These are phyloP conservation scores for Alitta virens DNA, from an alignment of 2,888 invertebrate genomes.

Conservation along the genomic window DNA sequence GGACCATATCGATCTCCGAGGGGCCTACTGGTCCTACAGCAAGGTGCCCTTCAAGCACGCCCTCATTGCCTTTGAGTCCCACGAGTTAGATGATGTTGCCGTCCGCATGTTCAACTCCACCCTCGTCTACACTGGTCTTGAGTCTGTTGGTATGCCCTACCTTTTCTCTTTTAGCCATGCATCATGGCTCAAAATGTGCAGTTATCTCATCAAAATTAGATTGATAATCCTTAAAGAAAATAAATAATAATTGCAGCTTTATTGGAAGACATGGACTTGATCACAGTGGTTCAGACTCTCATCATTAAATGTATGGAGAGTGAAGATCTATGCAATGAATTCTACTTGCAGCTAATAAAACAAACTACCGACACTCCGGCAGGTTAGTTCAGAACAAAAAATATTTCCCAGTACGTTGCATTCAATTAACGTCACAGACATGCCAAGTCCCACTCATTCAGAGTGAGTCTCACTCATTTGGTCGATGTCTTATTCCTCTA, in stretches of 20 bases:
- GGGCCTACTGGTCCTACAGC: conserved; percentile 85
- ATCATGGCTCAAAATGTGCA: too few relatives aligned
- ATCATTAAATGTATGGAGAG: conserved; percentile 89
- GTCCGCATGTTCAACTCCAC: conserved; percentile 85
- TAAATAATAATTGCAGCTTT: conserved; percentile 18
- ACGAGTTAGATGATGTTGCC: conserved; percentile 78
- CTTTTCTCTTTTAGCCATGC: too few relatives aligned
- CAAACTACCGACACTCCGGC: conserved; percentile 72
- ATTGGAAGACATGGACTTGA: conserved; percentile 66
- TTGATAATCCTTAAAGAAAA: too few relatives aligned
- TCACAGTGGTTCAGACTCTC: conserved; percentile 82
- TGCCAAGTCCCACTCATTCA: too few relatives aligned
- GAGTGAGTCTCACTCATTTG: too few relatives aligned
- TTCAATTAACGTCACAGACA: neutral
- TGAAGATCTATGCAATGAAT: conserved; percentile 78
- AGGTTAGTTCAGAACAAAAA: conserved; percentile 18
- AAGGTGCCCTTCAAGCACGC: conserved; percentile 77
- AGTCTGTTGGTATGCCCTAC: conserved; percentile 43
- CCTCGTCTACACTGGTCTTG: conserved; percentile 69
- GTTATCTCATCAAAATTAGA: too few relatives aligned
- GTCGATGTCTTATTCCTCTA: too few relatives aligned
- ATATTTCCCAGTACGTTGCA: too few relatives aligned
- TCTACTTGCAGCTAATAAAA: conserved; percentile 88
- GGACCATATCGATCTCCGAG: conserved; percentile 57
- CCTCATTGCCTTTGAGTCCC: conserved; percentile 72